Percentiles rank a stretch among this genome's conserved stretches.
Conservation (phyloP, 2,888 invertebrate genomes). For the Tenthredo amoena region DNA sequence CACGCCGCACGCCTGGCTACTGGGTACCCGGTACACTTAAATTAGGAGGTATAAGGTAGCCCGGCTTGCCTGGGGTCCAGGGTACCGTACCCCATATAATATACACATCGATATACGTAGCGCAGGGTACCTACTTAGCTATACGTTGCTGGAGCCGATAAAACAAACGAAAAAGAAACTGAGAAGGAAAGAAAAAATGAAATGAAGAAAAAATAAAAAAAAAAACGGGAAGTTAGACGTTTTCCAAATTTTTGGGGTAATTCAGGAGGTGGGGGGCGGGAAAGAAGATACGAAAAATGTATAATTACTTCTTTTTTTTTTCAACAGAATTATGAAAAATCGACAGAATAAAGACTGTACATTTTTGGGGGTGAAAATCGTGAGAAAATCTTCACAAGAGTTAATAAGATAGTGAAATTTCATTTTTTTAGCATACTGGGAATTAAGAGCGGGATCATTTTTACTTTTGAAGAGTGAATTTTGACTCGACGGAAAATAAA, state of each 20-base stretch:
- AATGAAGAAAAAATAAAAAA: background rate
- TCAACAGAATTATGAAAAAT: too few relatives aligned
- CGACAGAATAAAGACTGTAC: too few relatives aligned
- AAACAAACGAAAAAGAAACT: background rate
- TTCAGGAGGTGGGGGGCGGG: too few relatives aligned
- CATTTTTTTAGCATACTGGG: too few relatives aligned
- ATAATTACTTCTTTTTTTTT: too few relatives aligned
- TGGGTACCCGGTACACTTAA: slow-evolving; percentile 35
- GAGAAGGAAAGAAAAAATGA: background rate
- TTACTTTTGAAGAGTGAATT: too few relatives aligned
- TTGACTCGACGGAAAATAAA: too few relatives aligned
- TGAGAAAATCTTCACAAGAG: too few relatives aligned
- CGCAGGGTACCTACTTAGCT: background rate
- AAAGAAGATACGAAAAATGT: too few relatives aligned
- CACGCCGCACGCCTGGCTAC: slow-evolving; percentile 22
- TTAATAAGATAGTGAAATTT: too few relatives aligned
- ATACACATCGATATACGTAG: background rate
- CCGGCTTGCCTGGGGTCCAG: slow-evolving; percentile 26
- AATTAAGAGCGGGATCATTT: too few relatives aligned
- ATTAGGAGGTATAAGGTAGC: slow-evolving; percentile 25
- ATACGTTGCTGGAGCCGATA: background rate
- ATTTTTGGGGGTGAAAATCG: too few relatives aligned
- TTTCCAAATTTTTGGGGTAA: background rate
- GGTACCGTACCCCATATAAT: background rate
- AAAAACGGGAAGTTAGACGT: background rate